These are phyloP conservation scores for Piprites chloris DNA, from an alignment of 2,113 vertebrate species.

Conservation along the genomic window DNA sequence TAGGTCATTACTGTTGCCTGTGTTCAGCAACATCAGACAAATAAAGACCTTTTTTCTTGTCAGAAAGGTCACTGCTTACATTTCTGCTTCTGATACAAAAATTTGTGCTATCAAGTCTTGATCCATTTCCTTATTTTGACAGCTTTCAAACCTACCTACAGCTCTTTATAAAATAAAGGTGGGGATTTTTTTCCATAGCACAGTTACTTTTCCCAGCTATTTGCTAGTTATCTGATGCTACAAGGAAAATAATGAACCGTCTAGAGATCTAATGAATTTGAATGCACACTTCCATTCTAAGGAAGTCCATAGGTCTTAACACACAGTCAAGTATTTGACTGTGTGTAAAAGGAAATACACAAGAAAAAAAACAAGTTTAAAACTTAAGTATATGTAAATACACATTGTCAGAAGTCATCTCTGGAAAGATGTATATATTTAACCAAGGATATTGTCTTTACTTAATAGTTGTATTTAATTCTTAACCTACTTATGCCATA, in stretches of 20 bases:
- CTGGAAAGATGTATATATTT: background rate
- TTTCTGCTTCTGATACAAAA: background rate
- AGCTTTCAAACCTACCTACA: background rate
- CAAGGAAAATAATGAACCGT: background rate
- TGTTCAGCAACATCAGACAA: conserved; percentile 7
- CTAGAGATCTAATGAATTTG: background rate
- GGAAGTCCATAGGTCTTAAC: background rate
- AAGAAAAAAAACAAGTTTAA: background rate
- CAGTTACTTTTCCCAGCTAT: background rate
- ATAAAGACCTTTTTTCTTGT: conserved; percentile 14
- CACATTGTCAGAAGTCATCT: background rate
- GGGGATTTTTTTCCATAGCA: background rate
- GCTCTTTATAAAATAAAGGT: background rate
- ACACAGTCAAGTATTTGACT: background rate
- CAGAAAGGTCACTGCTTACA: background rate
- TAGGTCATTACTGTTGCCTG: background rate
- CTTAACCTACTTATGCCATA: background rate
- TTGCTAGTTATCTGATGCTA: background rate
- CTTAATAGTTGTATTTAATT: background rate
- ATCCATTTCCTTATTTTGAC: conserved; percentile 16
- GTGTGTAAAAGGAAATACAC: background rate
- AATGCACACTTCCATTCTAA: background rate
- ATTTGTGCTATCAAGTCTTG: background rate
- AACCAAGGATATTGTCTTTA: background rate
- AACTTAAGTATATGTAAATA: background rate